Evolutionary conservation across 1,140 invertebrate genomes (phyloP), one percentile per base, ranked within the genome.

Genomic region (Triops longicaudatus): DNA sequence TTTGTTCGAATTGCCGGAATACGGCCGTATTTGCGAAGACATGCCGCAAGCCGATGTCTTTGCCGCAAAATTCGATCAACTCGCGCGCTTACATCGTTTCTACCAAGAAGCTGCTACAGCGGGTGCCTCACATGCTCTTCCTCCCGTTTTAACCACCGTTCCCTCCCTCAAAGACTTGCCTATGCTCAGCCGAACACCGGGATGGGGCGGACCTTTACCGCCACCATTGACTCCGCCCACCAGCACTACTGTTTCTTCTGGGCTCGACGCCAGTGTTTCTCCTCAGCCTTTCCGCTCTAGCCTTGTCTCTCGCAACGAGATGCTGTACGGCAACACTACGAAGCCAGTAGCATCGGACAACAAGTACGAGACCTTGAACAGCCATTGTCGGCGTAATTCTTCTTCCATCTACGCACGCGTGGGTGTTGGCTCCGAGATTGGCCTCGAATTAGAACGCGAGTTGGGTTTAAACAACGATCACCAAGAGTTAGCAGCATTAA

Each of bases 61-160:
- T 73, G 71, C 73, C 10, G 73, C 74, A 79, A 87, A 90, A 84
- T 90, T 90, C 80, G 89, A 91, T 81, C 89, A 90, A 81, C 82
- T 91, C 80, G 89, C 89, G 50, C 85, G 88, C 73, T 83, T 91
- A 63, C 90, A 90, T 80, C 88, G 91, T 83, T 85, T 90, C 41
- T 90, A 90, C 82, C 76, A 87, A 89, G 79, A 89, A 87, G 79
- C 87, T 89, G 84, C 84, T 91, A 82, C 37, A 10, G 88, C 76
- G 3, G 50, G 44, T 22, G 74, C 77, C 22, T 73, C 75, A 37
- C 22, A 78, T 81, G 81, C 79, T 82, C 74, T 81, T 81, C 82
- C 78, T 81, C 82, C 84, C 84, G 76, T 83, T 87, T 22, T 17
- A n/a, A 6, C 50, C 10, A 17, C 22, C 17, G 50, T 63, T 63